These are phyloP conservation scores for Perdita meconis DNA, from an alignment of 2,888 invertebrate species.

Conservation along the genomic window DNA sequence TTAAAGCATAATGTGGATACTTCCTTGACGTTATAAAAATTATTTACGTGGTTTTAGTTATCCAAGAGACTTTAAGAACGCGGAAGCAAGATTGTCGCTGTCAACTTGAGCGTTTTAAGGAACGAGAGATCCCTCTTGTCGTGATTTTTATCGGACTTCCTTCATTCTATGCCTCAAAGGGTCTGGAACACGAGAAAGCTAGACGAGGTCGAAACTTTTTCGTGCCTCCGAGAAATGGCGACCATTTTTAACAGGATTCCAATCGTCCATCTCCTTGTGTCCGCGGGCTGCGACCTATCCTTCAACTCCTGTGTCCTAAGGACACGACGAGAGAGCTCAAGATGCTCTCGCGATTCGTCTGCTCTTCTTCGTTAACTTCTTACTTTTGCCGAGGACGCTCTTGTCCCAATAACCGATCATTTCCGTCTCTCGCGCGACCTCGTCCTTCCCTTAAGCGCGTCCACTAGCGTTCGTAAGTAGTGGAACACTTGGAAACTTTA, in stretches of 20 bases:
- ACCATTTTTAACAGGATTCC: conserved; percentile 65
- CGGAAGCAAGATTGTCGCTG: conserved; percentile 7
- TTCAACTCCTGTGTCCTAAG: conserved; percentile 6
- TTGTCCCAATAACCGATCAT: conserved; percentile 2
- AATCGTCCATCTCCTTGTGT: conserved; percentile 49
- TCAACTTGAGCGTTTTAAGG: neutral
- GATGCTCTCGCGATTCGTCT: conserved; percentile 16
- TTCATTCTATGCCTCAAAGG: conserved; percentile 31
- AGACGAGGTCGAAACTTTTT: conserved; percentile 28
- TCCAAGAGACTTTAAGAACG: conserved; percentile 21
- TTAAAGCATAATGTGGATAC: no score
- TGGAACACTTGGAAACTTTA: no score
- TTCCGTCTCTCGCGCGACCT: neutral
- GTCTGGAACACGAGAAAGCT: conserved; percentile 15
- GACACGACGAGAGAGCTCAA: conserved; percentile 8
- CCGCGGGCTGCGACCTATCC: conserved; percentile 39
- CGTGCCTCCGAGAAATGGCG: conserved; percentile 49
- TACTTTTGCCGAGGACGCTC: neutral
- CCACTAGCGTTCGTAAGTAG: no score
- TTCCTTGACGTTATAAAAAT: no score
- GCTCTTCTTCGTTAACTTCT: conserved; percentile 16
- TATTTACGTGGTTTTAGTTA: no score
- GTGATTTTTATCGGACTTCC: conserved; percentile 32
- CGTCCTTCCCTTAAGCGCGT: neutral
- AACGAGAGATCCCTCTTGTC: conserved; percentile 11